A percentile compares a stretch with the other conserved stretches of the same genome.
Evolutionary conservation across 1,140 invertebrate species (phyloP).

Genomic region (Rhizoglyphus robini): DNA sequence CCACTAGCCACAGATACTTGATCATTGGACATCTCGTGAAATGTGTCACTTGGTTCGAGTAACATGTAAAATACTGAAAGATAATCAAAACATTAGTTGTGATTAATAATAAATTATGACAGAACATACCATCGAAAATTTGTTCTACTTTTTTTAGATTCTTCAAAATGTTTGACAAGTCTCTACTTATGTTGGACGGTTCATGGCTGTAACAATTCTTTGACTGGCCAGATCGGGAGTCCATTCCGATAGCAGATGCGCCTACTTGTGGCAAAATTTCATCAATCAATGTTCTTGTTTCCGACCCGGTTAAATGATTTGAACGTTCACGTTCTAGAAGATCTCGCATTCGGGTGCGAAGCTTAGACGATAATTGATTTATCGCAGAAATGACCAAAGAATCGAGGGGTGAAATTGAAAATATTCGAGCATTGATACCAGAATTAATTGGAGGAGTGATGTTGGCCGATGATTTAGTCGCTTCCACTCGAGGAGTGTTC

Average conservation of each 20-base stretch:
- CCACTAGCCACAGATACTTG: not conserved
- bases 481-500: constrained; percentile 25
- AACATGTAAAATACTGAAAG: constrained; percentile 6
- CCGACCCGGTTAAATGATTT: constrained; percentile 29
- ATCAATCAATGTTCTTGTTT: constrained; percentile 33
- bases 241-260: not conserved
- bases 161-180: constrained; percentile 44
- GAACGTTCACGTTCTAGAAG: constrained; percentile 31
- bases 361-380: constrained; percentile 43
- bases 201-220: constrained; percentile 18
- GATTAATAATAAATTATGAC: not conserved
- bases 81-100: not conserved
- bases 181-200: constrained; percentile 32
- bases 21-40: not conserved
- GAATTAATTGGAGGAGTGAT: not conserved
- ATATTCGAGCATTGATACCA: constrained; percentile 10
- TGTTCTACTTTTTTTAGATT: constrained; percentile 46
- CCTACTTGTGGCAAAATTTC: constrained; percentile 31
- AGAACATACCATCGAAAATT: constrained; percentile 40
- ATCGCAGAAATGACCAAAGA: constrained; percentile 45
- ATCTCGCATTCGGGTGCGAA: constrained; percentile 35
- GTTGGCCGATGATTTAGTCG: not conserved
- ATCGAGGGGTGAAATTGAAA: constrained; percentile 32
- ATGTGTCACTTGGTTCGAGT: not conserved
- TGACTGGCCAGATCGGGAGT: not conserved